Evolutionary conservation across 2,113 vertebrate genomes (phyloP), one percentile per base, ranked within the genome.

Genomic region (Dasypus novemcinctus): DNA sequence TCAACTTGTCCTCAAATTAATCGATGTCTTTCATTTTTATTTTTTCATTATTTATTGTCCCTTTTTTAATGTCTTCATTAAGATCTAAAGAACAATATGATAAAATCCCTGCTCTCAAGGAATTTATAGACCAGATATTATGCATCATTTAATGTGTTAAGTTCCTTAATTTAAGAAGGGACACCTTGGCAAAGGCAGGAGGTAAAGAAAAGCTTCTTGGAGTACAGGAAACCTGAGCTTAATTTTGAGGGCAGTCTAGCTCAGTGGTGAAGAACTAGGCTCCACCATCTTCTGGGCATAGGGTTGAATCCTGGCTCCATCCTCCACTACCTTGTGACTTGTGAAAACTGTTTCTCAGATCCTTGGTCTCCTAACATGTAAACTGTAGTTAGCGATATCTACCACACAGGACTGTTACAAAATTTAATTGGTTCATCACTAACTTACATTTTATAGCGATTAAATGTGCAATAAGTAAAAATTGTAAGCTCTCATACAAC

Each of bases 211-310:
- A 66, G 5, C 7, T 66, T 68, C 23, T 75, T 88, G 27, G 20
- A 79, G 46, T 11, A 81, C 36, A 69, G 38, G 15, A 63, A 9
- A 76, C 57, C 63, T 84, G 74, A 93, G 29, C 27, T 89, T 43
- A 80, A 87, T 82, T 86, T 63, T n/a, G 76, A 88, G 36, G 64
- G 6, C 5, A 63, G 11, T 61, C 57, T 95, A 95, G 96, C 94
- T 97, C 87, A 90, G 69, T 93, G 87, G 85, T 87, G 74, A 93
- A 91, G 85, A 94, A 71, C 86, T 96, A 96, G 13, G 41, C 66
- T 76, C 4, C 59, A 64, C 25, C 5, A 9, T 75, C 38, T 79
- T 5, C 11, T 74, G 21, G 59, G 25, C 4, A 29, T 41, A 23
- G 49, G 8, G 9, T 33, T 38, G 23, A 78, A 94, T 82, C 31